Percentiles rank a stretch among this genome's conserved stretches.
These are phyloP conservation scores for Tapera naevia DNA, from an alignment of 2,797 vertebrate species.

Conservation along the genomic window DNA sequence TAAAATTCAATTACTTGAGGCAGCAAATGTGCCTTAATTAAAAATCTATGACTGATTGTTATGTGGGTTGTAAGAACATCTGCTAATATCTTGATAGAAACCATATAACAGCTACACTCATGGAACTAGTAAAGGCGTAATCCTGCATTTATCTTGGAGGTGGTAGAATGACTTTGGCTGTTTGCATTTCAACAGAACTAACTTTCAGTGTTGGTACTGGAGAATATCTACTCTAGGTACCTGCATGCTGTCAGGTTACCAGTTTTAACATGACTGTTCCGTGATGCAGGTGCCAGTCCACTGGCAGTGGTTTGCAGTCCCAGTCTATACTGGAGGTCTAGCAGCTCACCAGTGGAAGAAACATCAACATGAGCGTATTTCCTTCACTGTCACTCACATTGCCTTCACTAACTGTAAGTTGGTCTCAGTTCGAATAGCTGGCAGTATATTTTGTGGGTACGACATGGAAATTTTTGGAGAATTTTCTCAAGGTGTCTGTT, in stretches of 20 bases:
- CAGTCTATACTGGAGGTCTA: accelerated
- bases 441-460: background rate
- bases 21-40: constrained; percentile 5
- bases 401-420: background rate
- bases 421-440: background rate
- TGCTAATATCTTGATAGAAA: background rate
- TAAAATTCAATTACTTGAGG: background rate
- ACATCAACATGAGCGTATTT: accelerated
- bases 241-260: background rate
- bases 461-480: background rate
- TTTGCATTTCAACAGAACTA: background rate
- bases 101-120: background rate
- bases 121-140: background rate
- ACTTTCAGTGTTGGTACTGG: background rate
- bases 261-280: background rate
- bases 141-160: background rate
- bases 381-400: too few species aligned
- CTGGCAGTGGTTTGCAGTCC: background rate
- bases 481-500: background rate
- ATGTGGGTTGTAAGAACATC: background rate
- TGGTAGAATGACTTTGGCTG: background rate
- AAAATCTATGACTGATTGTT: background rate
- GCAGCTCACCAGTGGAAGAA: background rate
- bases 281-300: background rate
- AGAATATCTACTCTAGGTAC: background rate